phyloP scores from a whole-genome alignment of 2,888 invertebrate genomes.

The Drosophila kokeensis region DNA sequence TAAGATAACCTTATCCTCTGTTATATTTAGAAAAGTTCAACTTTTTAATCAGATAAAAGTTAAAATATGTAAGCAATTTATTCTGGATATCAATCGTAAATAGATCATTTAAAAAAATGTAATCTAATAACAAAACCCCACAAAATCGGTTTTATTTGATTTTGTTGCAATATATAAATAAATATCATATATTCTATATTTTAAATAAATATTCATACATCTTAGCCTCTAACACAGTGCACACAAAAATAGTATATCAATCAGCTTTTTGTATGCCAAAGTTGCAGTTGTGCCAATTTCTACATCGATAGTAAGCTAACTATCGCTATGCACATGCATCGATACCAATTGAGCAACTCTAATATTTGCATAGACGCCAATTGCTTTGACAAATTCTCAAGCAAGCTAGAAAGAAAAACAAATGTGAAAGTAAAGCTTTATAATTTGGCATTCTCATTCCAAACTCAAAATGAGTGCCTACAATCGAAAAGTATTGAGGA shows the following conservation, averaged over 20 bases:
- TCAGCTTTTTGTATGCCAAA: not conserved
- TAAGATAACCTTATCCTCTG: not conserved
- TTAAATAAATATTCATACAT: not conserved
- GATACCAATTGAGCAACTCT: slow-evolving; percentile 31
- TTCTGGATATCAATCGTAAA: not conserved
- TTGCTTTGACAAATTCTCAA: slow-evolving; percentile 36
- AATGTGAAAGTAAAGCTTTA: slow-evolving; percentile 47
- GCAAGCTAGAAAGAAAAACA: slow-evolving; percentile 23
- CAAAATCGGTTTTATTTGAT: not conserved
- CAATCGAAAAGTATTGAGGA: slow-evolving; percentile 48
- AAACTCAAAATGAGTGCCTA: slow-evolving; percentile 62
- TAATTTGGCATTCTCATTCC: slow-evolving; percentile 30
- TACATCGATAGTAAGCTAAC: not conserved
- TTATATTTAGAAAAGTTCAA: not conserved
- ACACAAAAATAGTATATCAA: not conserved
- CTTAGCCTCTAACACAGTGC: slow-evolving; percentile 9
- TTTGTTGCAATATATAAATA: too few species aligned
- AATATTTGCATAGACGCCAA: slow-evolving; percentile 52
- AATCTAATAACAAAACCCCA: not conserved
- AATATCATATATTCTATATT: not conserved
- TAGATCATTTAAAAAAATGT: not conserved
- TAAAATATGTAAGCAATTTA: not conserved
- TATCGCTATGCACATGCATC: slow-evolving; percentile 29
- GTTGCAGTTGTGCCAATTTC: not conserved
- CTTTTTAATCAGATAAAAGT: not conserved